Base-by-base conservation (phyloP, 2,797 vertebrate genomes). In the Liasis olivaceus region DNA sequence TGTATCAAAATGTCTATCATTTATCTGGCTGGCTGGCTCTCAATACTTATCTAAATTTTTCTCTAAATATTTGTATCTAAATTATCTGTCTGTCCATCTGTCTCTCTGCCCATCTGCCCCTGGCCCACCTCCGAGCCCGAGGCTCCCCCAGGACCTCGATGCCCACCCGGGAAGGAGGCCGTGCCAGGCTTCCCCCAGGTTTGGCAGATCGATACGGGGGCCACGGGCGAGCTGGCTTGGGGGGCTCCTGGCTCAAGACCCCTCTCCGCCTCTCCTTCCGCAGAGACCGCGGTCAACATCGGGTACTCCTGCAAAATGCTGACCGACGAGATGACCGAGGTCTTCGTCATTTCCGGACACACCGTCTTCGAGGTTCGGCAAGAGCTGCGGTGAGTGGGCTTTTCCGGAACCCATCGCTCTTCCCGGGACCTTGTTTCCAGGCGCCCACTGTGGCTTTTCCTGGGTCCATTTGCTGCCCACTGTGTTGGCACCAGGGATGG, bases 251-350 rank as follows among this genome's bases (percentile, higher is more conserved):
- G 24, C 81, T 95, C 31, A 93, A 42, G 6, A 59, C 31, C 8
- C 9, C 3, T 11, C 9, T 2, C 9, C 22, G 8, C 2, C 2
- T 20, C 22, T 51, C 63, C 88, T 1, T 0, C 22, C 91, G 54
- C 96, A 99, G 99, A 99, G 97, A 99, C 99, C 0, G 99, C 99
- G 0, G 98, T 99, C 95, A 99, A 99, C 96, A 99, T 99, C 0
- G 99, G 99, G 58, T 99, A 99, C 95, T 99, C 99, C 51, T 99
- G 99, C 97, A 99, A 99, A 98, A 99, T 99, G 99, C 97, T 99
- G 97, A 99, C 98, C 0, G 99, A 99, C 0, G 98, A 99, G 90
- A 98, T 99, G 99, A 98, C 98, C 0, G 99, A 99, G 94, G 98
- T 99, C 93, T 99, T 99, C 26, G 96, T 99, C 63, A 98, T 99